Conservation (phyloP, 1,140 invertebrate genomes). For the Pogonomyrmex californicus region DNA sequence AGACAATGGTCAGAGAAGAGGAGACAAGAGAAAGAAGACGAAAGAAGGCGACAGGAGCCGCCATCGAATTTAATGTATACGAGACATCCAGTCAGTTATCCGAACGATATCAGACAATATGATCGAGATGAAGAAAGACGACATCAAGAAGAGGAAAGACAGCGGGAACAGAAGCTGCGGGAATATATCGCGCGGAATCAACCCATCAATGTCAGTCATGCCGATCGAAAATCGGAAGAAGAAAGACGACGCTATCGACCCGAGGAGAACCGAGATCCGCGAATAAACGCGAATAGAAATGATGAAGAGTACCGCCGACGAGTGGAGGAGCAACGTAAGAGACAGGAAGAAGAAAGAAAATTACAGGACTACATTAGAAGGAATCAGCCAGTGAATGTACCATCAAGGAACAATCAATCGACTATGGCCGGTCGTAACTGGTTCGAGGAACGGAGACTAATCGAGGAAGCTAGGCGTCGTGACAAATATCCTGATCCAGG, state of each 20-base stretch:
- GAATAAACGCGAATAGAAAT: not conserved
- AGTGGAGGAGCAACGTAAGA: conserved; percentile 26
- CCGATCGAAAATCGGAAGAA: conserved; percentile 41
- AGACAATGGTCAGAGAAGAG: conserved; percentile 55
- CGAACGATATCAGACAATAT: conserved; percentile 3
- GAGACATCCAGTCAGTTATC: not conserved
- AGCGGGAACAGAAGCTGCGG: conserved; percentile 57
- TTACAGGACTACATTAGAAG: conserved; percentile 80
- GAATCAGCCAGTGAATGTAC: conserved; percentile 71
- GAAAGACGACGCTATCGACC: conserved; percentile 41
- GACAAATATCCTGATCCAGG: conserved; percentile 33
- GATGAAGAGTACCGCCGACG: conserved; percentile 31
- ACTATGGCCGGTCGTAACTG: not conserved
- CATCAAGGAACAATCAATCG: conserved; percentile 24
- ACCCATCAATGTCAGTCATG: conserved; percentile 62
- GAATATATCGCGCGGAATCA: conserved; percentile 72
- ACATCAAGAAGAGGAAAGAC: conserved; percentile 39
- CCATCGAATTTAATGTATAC: conserved; percentile 32
- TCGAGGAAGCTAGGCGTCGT: conserved; percentile 62
- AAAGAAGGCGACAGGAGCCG: conserved; percentile 21
- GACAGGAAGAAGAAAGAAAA: conserved; percentile 66
- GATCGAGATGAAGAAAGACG: conserved; percentile 33
- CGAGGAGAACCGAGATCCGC: conserved; percentile 41
- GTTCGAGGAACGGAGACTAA: conserved; percentile 50
- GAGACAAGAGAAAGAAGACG: conserved; percentile 33